These are phyloP conservation scores for Cyanistes caeruleus DNA, from an alignment of 2,113 vertebrate species.

Conservation along the genomic window DNA sequence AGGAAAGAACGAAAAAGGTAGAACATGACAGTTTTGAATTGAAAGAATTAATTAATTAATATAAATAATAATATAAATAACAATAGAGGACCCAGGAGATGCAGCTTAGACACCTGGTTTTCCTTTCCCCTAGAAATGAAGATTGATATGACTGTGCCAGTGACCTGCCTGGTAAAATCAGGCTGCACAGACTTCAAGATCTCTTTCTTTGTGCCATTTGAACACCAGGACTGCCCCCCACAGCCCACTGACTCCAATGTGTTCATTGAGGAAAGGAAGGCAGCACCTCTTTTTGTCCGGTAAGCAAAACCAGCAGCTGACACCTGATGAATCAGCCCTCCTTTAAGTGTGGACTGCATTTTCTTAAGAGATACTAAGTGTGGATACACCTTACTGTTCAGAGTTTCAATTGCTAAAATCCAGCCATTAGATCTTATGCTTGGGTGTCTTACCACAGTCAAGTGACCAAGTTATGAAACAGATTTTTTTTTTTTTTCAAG, in stretches of 20 bases:
- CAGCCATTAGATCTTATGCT: neutral
- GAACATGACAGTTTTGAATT: fast-evolving
- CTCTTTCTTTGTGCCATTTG: constrained; percentile 82
- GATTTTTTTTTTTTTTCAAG: no score
- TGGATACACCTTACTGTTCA: fast-evolving
- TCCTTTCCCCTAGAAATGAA: constrained; percentile 69
- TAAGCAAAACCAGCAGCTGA: constrained; percentile 13
- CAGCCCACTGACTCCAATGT: constrained; percentile 68
- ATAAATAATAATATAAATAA: fast-evolving
- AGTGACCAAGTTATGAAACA: neutral
- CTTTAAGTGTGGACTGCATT: fast-evolving
- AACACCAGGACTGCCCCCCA: constrained; percentile 76
- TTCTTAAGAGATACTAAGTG: no score
- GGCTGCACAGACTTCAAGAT: constrained; percentile 78
- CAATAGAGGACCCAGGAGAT: fast-evolving
- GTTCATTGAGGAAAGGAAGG: constrained; percentile 79
- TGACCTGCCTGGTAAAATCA: constrained; percentile 76
- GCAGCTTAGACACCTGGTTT: neutral
- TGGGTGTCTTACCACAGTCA: fast-evolving
- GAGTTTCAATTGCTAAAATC: neutral
- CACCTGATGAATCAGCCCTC: neutral
- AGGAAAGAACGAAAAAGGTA: constrained; percentile 62
- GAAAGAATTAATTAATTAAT: no score
- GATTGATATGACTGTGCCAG: constrained; percentile 85
- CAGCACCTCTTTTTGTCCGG: constrained; percentile 79